Percentiles rank a stretch among this genome's conserved stretches.
Conservation (phyloP, 1,140 invertebrate species). For the Chironomus tepperi region DNA sequence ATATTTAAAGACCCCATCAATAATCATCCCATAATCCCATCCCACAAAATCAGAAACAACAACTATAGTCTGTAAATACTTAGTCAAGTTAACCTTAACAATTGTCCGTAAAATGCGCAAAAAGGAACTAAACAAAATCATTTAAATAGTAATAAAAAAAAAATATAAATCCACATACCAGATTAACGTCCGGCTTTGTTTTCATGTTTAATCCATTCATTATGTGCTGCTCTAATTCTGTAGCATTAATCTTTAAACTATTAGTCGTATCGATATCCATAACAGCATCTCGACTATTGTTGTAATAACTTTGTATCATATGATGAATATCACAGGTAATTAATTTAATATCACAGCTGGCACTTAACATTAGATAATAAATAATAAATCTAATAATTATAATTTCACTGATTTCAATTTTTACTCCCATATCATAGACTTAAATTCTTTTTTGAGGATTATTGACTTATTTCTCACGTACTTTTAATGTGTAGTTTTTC, state of each 20-base stretch:
- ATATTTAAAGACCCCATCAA: too few species aligned
- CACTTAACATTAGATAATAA: constrained; percentile 18
- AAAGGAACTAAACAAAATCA: neutral
- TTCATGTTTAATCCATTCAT: constrained; percentile 19
- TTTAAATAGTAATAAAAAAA: neutral
- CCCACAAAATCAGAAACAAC: too few species aligned
- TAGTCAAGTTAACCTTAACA: too few species aligned
- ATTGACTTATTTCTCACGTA: neutral
- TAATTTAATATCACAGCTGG: constrained; percentile 16
- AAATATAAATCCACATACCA: neutral
- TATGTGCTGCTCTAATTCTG: neutral
- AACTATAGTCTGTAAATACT: too few species aligned
- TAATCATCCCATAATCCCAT: too few species aligned
- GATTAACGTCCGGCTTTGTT: constrained; percentile 13
- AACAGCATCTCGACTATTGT: neutral
- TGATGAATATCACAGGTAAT: constrained; percentile 21
- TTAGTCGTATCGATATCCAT: neutral
- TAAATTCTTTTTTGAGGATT: neutral
- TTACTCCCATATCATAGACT: constrained; percentile 10
- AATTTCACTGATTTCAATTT: neutral
- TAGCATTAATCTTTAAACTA: neutral
- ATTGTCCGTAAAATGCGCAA: neutral
- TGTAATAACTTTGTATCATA: neutral
- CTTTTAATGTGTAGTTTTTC: neutral
- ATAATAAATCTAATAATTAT: constrained; percentile 14